A percentile compares a stretch with the other conserved stretches of the same genome.
Conservation (phyloP, 2,113 vertebrate species). For the Catharus fuscescens region DNA sequence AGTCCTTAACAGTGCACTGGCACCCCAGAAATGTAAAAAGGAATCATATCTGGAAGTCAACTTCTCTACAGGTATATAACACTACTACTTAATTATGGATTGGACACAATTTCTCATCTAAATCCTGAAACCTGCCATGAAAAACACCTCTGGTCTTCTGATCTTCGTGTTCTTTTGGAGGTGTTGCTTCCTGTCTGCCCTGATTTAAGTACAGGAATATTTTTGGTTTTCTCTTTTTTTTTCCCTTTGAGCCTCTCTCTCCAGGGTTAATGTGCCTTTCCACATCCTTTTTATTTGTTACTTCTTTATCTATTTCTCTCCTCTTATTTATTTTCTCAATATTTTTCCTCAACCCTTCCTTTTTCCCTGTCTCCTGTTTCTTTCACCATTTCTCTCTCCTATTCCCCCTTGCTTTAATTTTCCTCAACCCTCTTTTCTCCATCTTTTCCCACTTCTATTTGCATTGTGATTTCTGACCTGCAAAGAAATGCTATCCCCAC, state of each 20-base stretch:
- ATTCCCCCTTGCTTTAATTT: neutral
- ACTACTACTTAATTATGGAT: neutral
- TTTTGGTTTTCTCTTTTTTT: neutral
- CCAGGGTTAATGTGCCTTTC: neutral
- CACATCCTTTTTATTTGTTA: neutral
- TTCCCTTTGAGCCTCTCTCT: neutral
- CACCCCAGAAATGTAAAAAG: neutral
- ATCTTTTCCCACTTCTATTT: neutral
- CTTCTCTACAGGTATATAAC: neutral
- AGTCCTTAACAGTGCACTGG: neutral
- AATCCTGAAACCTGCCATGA: neutral
- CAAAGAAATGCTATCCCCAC: neutral
- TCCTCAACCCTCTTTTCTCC: neutral
- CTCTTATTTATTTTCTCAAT: neutral
- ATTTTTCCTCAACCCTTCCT: neutral
- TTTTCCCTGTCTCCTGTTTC: neutral
- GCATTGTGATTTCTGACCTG: neutral
- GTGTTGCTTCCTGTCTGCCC: neutral
- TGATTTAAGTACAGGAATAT: neutral
- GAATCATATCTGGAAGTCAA: neutral
- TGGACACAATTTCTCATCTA: neutral
- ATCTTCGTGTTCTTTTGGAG: neutral
- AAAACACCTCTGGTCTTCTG: neutral
- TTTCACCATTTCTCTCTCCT: neutral
- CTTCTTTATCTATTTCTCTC: neutral